Evolutionary conservation across 1,140 invertebrate species (phyloP), one percentile per base, ranked within the genome.

Genomic region (Leptinotarsa undecemlineata): DNA sequence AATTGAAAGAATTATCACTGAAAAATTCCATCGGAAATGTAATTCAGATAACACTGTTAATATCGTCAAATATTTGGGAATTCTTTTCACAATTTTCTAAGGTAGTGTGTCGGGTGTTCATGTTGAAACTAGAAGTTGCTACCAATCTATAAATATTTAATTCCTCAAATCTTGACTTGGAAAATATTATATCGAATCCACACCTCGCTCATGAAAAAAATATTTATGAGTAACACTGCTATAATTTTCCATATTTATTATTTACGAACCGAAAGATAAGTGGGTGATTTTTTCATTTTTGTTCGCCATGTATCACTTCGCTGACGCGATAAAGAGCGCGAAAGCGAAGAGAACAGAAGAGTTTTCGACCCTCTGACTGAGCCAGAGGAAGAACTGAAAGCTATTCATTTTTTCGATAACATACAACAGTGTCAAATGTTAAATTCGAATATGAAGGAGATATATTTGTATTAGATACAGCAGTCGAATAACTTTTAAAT

Each of bases 381-480:
- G 63, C 20, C 17, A 20, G 63, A 64, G 63, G 63, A 64, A 64
- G 63, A 64, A 64, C 63, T 64, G 68, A 48, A 21, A 21, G 48
- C 48, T 48, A 69, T 69, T 71, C 73, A 48, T 71, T 71, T 74
- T 57, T 74, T 74, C 67, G 68, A 70, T 70, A 74, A 70, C 68
- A 62, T 48, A 74, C 42, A 74, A 48, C 57, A 20, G 26, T 60
- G 73, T 71, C 73, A 74, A 71, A 60, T 51, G 61, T 71, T 23
- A 75, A 75, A 72, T 75, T 71, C 69, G 33, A 76, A 76, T 76
- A 73, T n/a, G 71, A 76, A 60, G 42, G 63, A 71, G 73, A 77
- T 74, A 77, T 77, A 77, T 77, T 77, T 74, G 72, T 74, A 74
- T 74, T 72, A 77, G 76, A 77, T 77, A 77, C 51, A 77, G 70